Percentiles rank a stretch among this genome's conserved stretches.
These are phyloP conservation scores for Graptemys geographica DNA, from an alignment of 2,797 vertebrate species.

Conservation along the genomic window DNA sequence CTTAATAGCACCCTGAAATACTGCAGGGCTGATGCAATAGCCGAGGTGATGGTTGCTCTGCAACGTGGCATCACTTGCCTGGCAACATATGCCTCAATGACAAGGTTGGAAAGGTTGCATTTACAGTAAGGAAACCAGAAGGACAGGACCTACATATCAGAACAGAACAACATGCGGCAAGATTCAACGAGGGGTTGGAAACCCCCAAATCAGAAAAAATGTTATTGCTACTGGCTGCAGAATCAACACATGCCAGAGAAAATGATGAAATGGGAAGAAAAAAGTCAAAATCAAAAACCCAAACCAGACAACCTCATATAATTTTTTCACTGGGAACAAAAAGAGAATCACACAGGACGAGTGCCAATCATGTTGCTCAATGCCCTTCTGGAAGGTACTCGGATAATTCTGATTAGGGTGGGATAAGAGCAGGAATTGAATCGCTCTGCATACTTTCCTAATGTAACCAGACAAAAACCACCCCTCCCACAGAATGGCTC, in stretches of 20 bases:
- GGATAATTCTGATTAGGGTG: background rate
- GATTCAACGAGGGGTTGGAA: constrained; percentile 28
- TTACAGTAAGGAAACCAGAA: background rate
- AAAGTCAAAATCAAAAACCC: constrained; percentile 59
- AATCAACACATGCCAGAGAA: background rate
- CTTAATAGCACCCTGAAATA: constrained; percentile 53
- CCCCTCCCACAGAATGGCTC: background rate
- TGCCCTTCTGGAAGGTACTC: constrained; percentile 63
- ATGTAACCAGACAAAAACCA: background rate
- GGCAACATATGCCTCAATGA: constrained; percentile 44
- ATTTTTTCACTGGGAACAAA: constrained; percentile 66
- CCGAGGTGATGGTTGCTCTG: constrained; percentile 46
- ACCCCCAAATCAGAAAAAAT: constrained; percentile 4
- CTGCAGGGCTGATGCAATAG: constrained; percentile 58
- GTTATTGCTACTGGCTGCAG: constrained; percentile 9
- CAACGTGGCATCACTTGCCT: constrained; percentile 27
- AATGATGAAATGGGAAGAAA: constrained; percentile 33
- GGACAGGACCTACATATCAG: background rate
- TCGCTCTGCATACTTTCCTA: background rate
- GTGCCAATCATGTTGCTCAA: constrained; percentile 45
- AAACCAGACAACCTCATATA: constrained; percentile 72
- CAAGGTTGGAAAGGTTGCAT: constrained; percentile 48
- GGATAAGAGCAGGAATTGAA: background rate
- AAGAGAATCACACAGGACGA: constrained; percentile 55
- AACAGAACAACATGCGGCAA: background rate